Conservation (phyloP, 1,140 invertebrate genomes). For the Papilio glaucus region DNA sequence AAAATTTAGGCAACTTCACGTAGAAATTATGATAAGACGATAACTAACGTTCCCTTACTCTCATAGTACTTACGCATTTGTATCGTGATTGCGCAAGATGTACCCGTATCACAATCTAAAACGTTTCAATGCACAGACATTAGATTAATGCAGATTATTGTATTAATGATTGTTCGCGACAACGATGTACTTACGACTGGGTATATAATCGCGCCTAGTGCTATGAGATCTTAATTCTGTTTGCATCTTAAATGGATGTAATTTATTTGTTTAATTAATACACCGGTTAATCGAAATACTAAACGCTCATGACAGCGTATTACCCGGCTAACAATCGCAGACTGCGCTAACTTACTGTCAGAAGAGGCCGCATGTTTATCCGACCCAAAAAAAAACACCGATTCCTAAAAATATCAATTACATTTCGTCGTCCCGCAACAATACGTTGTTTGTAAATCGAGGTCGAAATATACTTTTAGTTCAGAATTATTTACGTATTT, state of each 20-base stretch:
- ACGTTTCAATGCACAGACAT: slow-evolving; percentile 62
- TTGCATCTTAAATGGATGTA: slow-evolving; percentile 58
- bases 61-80: slow-evolving; percentile 76
- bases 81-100: slow-evolving; percentile 79
- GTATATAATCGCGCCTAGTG: slow-evolving; percentile 74
- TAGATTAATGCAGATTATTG: slow-evolving; percentile 46
- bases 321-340: slow-evolving; percentile 67
- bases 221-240: slow-evolving; percentile 67
- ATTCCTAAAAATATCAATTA: slow-evolving; percentile 82
- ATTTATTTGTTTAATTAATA: slow-evolving; percentile 33
- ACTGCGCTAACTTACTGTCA: slow-evolving; percentile 75
- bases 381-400: slow-evolving; percentile 79
- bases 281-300: slow-evolving; percentile 40
- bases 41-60: neutral
- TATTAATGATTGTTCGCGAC: slow-evolving; percentile 42
- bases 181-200: slow-evolving; percentile 73
- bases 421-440: slow-evolving; percentile 71
- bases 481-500: slow-evolving; percentile 82
- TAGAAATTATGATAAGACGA: slow-evolving; percentile 1
- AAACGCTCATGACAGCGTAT: slow-evolving; percentile 63
- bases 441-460: slow-evolving; percentile 64
- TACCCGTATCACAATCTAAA: slow-evolving; percentile 80
- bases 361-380: slow-evolving; percentile 75
- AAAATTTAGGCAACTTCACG: neutral
- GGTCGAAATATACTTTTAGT: slow-evolving; percentile 64